phyloP scores from a whole-genome alignment of 2,113 vertebrate genomes.

The Tamias sibiricus region DNA sequence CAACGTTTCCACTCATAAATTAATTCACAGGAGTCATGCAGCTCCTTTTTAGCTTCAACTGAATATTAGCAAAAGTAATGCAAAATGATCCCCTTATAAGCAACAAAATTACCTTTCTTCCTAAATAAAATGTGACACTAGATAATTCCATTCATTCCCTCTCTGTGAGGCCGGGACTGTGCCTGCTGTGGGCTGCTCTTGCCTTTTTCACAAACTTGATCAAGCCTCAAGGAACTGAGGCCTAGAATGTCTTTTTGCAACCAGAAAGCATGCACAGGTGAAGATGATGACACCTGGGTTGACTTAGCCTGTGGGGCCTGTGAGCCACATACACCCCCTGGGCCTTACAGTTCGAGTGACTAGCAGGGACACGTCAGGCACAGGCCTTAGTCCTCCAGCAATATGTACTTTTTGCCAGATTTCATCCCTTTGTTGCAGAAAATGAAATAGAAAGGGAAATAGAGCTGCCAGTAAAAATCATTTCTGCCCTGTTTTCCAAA shows the following conservation, averaged over 20 bases:
- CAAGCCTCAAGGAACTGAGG: neutral
- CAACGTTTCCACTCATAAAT: conserved; percentile 76
- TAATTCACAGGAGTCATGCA: conserved; percentile 77
- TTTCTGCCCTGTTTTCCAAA: neutral
- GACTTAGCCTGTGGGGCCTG: too few species aligned
- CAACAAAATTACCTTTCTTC: conserved; percentile 30
- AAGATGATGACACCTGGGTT: too few species aligned
- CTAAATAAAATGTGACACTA: conserved; percentile 43
- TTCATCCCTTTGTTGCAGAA: neutral
- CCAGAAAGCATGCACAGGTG: neutral
- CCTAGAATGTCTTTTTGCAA: neutral
- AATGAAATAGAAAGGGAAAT: neutral
- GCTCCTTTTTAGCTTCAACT: conserved; percentile 52
- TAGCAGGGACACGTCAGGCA: neutral
- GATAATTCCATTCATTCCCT: neutral
- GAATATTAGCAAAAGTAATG: conserved; percentile 57
- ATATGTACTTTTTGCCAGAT: neutral
- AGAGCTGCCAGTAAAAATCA: neutral
- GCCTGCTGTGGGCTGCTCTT: neutral
- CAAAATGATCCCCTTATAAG: neutral
- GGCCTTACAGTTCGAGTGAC: neutral
- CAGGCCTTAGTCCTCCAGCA: neutral
- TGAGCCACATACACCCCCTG: neutral
- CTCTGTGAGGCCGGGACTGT: neutral
- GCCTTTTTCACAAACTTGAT: neutral